phyloP scores from a whole-genome alignment of 2,888 invertebrate genomes.

The Ligdia adustata region DNA sequence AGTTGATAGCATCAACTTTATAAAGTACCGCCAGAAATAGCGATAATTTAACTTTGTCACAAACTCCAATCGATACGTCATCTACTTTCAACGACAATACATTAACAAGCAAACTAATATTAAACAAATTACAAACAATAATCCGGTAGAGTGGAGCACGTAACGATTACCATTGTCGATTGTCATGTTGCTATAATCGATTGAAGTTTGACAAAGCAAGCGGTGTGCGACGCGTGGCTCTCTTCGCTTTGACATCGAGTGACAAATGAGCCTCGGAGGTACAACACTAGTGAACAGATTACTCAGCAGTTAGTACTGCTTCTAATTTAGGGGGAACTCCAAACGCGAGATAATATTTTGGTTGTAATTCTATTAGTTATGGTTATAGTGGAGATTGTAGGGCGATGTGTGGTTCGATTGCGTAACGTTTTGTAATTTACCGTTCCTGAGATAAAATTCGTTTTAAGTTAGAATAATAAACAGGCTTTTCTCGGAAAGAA shows the following conservation, averaged over 20 bases:
- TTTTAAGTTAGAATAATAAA: no score
- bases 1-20: no score
- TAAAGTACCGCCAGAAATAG: no score
- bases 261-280: conserved; percentile 55
- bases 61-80: not conserved
- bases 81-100: no score
- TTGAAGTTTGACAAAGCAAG: conserved; percentile 22
- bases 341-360: conserved; percentile 32
- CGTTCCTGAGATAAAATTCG: no score
- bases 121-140: conserved; percentile 32
- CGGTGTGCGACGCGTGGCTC: conserved; percentile 34
- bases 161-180: conserved; percentile 32
- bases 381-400: not conserved
- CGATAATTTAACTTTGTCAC: no score
- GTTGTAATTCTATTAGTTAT: conserved; percentile 17
- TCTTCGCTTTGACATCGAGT: conserved; percentile 61
- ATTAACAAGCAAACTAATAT: conserved; percentile 12
- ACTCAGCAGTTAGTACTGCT: conserved; percentile 6
- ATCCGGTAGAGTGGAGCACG: conserved; percentile 26
- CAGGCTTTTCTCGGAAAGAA: no score
- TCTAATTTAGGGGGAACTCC: conserved; percentile 29
- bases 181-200: conserved; percentile 39
- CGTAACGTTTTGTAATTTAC: no score
- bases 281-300: conserved; percentile 18
- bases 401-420: no score